phyloP scores from a whole-genome alignment of 2,888 invertebrate genomes.

The Adela reaumurella region DNA sequence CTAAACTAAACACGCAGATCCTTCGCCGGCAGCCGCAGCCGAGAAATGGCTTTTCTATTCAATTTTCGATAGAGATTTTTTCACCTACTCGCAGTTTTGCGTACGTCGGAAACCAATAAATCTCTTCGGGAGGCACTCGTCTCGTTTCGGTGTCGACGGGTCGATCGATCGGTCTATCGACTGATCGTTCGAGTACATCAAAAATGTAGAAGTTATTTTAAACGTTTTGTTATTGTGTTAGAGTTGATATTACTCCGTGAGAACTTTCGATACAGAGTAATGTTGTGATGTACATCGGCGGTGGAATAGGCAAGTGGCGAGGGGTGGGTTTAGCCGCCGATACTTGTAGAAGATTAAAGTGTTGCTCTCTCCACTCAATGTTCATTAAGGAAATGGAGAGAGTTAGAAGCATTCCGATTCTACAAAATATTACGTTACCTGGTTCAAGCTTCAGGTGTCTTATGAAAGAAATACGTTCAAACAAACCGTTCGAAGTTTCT shows the following conservation, averaged over 20 bases:
- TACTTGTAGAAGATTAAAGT: constrained; percentile 52
- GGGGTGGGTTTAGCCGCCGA: constrained; percentile 18
- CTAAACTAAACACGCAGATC: not conserved
- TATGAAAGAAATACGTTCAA: too few species aligned
- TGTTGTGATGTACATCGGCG: too few species aligned
- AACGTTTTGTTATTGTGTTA: too few species aligned
- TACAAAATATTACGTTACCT: too few species aligned
- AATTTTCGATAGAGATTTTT: constrained; percentile 57
- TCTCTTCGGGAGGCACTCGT: constrained; percentile 42
- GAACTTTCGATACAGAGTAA: too few species aligned
- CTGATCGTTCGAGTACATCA: too few species aligned
- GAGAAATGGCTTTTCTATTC: constrained; percentile 55
- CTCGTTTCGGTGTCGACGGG: not conserved
- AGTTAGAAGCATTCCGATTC: too few species aligned
- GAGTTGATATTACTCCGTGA: too few species aligned
- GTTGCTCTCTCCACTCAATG: constrained; percentile 20
- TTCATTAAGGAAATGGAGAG: constrained; percentile 32
- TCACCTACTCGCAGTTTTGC: constrained; percentile 53
- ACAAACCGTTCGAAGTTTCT: too few species aligned
- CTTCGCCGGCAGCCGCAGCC: constrained; percentile 16
- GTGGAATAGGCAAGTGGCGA: too few species aligned
- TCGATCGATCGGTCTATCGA: not conserved
- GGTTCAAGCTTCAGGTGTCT: too few species aligned
- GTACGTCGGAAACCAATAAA: constrained; percentile 53
- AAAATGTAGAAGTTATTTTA: too few species aligned